These are phyloP conservation scores for Augochlora pura DNA, from an alignment of 1,140 invertebrate species.

Conservation along the genomic window DNA sequence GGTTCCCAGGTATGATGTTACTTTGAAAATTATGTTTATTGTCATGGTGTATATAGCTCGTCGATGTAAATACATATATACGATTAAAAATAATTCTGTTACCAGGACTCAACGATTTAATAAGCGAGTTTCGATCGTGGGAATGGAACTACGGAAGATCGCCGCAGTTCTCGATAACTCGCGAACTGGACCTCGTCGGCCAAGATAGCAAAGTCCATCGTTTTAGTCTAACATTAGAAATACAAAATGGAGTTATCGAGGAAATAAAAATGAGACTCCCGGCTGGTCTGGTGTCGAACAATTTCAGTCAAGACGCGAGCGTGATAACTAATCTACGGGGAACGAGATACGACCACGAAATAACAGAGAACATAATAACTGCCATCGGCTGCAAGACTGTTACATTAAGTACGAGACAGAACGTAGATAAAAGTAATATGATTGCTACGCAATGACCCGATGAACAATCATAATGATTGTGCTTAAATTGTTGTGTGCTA, in stretches of 20 bases:
- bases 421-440: slow-evolving; percentile 67
- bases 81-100: slow-evolving; percentile 42
- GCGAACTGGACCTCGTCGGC: slow-evolving; percentile 64
- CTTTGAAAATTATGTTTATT: neutral
- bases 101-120: slow-evolving; percentile 83
- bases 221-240: slow-evolving; percentile 70
- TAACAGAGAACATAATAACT: slow-evolving; percentile 71
- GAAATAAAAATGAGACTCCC: slow-evolving; percentile 76
- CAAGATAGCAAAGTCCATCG: slow-evolving; percentile 54
- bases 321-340: slow-evolving; percentile 75
- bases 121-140: slow-evolving; percentile 87
- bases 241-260: slow-evolving; percentile 72
- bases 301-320: slow-evolving; percentile 68
- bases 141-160: slow-evolving; percentile 94
- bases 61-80: too few relatives aligned
- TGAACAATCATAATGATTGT: slow-evolving; percentile 34
- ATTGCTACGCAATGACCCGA: slow-evolving; percentile 65
- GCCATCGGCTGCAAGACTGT: slow-evolving; percentile 74
- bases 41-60: neutral
- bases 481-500: slow-evolving; percentile 31
- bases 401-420: slow-evolving; percentile 55
- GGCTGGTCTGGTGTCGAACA: slow-evolving; percentile 53
- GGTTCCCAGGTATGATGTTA: slow-evolving; percentile 87
- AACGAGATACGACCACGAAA: slow-evolving; percentile 69
- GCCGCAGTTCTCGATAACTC: slow-evolving; percentile 88